These are phyloP conservation scores for Micrasema longulum DNA, from an alignment of 1,140 invertebrate species.

Conservation along the genomic window DNA sequence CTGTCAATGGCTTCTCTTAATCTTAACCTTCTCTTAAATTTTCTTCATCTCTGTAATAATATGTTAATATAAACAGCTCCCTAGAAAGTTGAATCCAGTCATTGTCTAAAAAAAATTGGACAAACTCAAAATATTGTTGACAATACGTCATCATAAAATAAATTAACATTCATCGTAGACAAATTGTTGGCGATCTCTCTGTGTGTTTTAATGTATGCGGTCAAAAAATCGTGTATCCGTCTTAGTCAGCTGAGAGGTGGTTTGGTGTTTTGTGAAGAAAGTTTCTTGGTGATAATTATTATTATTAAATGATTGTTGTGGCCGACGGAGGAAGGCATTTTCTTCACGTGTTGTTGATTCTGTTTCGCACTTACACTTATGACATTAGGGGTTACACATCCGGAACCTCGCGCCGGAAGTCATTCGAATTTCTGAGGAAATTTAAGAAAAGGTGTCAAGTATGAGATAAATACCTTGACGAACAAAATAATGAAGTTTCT, in stretches of 20 bases:
- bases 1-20: no score
- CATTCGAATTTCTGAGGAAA: no score
- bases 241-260: background rate
- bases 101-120: no score
- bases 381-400: constrained; percentile 32
- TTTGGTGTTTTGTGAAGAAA: constrained; percentile 2
- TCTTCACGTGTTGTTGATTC: constrained; percentile 12
- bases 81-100: no score
- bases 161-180: background rate
- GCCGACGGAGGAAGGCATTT: background rate
- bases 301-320: background rate
- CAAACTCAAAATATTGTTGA: no score
- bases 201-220: constrained; percentile 36
- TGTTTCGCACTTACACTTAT: background rate
- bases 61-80: no score
- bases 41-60: no score
- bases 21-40: no score
- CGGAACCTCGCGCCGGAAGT: constrained; percentile 17
- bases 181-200: background rate
- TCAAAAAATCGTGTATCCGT: constrained; percentile 37
- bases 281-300: constrained; percentile 7
- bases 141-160: no score
- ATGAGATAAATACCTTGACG: no score
- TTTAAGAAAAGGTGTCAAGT: background rate
- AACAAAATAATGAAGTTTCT: no score